Base-by-base conservation (phyloP, 2,113 vertebrate genomes). In the Zosterops japonicus region DNA sequence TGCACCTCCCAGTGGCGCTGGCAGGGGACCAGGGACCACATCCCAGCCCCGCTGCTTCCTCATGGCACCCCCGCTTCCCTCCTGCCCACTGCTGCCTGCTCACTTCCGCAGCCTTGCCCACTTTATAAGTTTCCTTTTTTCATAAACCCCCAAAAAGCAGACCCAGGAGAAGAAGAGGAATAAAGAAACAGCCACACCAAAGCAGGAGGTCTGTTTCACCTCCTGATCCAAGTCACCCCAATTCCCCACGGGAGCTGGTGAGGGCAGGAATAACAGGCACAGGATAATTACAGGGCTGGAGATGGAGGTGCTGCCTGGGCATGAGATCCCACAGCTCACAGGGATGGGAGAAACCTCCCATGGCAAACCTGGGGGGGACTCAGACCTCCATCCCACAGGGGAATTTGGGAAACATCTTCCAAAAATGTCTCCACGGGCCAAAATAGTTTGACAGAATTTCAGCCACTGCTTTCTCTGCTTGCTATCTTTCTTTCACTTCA, bases 201-300 rank as follows among this genome's bases (percentile, higher is more conserved):
- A 52, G 60, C 41, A 41, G 46, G 31, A 79, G 46, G 42, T 15
- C 56, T 4, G 20, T 2, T 29, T 33, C 1, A 0, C 15, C 84
- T 53, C 68, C 23, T 5, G 2, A 24, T 39, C 47, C 1, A 0
- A 52, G 52, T 18, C 61, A 79, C 52, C 47, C 55, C 2, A 0
- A 4, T 44, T 67, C 65, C 75, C 6, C 31, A 1, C 0, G 19
- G 71, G 47, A 89, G 41, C 50, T 56, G 13, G 0, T 1, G 13
- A 72, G 63, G 77, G 68, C 90, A 72, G 53, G 49, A 77, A n/a
- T 33, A 25, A 68, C 22, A 11, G 31, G 42, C 70, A 49, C 21
- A 5, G 12, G 0, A 12, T 63, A 67, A 91, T 71, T 52, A 47
- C 28, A 69, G 50, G 52, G 4, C 7, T 17, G 27, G 57, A 49